Evolutionary conservation across 2,113 vertebrate genomes (phyloP).

Genomic region (Colius striatus): DNA sequence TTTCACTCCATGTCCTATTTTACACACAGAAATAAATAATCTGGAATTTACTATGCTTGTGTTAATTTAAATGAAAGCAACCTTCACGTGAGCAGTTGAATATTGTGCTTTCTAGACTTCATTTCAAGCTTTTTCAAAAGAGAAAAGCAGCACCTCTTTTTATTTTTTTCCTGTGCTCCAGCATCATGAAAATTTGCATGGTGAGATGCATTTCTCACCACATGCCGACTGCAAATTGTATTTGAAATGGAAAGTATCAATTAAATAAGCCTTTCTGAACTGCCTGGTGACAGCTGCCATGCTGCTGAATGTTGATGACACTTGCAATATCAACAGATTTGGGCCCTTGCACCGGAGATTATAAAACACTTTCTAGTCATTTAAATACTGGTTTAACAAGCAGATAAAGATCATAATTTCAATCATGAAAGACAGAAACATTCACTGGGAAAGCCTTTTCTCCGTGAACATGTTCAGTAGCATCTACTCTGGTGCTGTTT

Average conservation of each 20-base stretch:
- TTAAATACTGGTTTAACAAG: slow-evolving; percentile 24
- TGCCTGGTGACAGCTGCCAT: slow-evolving; percentile 50
- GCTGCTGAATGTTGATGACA: slow-evolving; percentile 43
- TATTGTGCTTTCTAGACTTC: neutral
- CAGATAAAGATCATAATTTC: slow-evolving; percentile 12
- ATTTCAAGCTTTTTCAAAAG: slow-evolving; percentile 27
- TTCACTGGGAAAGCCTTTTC: neutral
- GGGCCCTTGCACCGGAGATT: slow-evolving; percentile 24
- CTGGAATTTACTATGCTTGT: neutral
- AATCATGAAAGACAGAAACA: neutral
- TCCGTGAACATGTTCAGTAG: neutral
- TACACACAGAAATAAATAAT: slow-evolving; percentile 16
- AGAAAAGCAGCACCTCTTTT: neutral
- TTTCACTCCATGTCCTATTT: neutral
- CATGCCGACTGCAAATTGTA: slow-evolving; percentile 58
- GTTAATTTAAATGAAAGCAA: slow-evolving; percentile 1
- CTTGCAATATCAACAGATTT: slow-evolving; percentile 52
- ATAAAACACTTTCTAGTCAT: slow-evolving; percentile 20
- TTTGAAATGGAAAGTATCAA: slow-evolving; percentile 72
- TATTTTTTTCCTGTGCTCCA: neutral
- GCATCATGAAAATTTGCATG: slow-evolving; percentile 55
- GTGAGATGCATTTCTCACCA: slow-evolving; percentile 71
- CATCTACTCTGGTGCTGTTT: neutral
- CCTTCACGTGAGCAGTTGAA: neutral
- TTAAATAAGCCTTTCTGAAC: slow-evolving; percentile 68